Evolutionary conservation across 2,113 vertebrate species (phyloP).

Genomic region (Thalassarche chlororhynchos): DNA sequence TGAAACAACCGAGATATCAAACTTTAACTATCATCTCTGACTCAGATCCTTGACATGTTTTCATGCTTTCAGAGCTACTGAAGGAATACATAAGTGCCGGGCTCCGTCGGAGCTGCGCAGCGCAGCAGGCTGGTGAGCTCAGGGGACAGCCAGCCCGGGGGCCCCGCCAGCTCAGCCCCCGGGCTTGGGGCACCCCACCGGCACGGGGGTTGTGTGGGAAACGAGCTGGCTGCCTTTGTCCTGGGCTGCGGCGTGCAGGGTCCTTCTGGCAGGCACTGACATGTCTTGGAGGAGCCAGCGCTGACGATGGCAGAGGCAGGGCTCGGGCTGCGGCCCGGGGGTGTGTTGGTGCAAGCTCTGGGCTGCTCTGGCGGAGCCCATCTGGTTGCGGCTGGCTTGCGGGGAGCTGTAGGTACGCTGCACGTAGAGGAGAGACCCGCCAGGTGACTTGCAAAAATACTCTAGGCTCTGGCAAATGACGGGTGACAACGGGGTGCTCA

Average conservation of each 20-base stretch:
- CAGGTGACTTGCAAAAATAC: neutral
- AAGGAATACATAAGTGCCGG: neutral
- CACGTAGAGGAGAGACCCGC: neutral
- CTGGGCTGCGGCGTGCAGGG: neutral
- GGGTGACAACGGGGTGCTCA: neutral
- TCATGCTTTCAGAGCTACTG: neutral
- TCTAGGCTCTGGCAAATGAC: neutral
- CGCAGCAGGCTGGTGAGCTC: neutral
- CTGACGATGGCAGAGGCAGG: rapidly evolving
- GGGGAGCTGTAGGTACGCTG: neutral
- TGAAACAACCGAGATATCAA: neutral
- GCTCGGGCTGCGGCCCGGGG: neutral
- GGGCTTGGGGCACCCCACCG: neutral
- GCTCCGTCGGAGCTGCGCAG: neutral
- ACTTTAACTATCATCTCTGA: neutral
- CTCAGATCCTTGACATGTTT: neutral
- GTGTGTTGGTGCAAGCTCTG: neutral
- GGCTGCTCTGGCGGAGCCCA: rapidly evolving
- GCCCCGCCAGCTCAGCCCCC: neutral
- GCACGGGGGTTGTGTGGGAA: neutral
- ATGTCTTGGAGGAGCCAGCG: neutral
- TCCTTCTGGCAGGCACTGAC: neutral
- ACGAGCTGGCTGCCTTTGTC: rapidly evolving
- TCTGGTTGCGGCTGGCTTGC: rapidly evolving
- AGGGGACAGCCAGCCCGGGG: neutral